Evolutionary conservation across 1,140 invertebrate genomes (phyloP), one percentile per base, ranked within the genome.

Genomic region (Bicyclus anynana): DNA sequence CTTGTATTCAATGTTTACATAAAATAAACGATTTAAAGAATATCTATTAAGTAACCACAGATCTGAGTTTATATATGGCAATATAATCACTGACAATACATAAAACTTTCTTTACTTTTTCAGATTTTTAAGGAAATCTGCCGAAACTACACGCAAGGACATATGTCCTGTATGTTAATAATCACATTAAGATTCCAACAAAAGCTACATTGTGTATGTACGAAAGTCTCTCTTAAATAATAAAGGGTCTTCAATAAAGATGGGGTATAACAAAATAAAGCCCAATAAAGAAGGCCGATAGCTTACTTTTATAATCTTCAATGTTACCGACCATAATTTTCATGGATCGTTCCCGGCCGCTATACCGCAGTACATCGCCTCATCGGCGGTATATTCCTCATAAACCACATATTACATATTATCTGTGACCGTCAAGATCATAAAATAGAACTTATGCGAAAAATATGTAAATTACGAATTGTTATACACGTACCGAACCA

Each of bases 391-490:
- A 68, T 69, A 72, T 61, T 69, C 62, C 65, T 61, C 67, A 57
- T 69, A 73, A 73, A 71, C 61, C 69, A 65, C 62, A 67, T 67
- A 74, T 69, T 67, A 59, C 50, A 44, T 44, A 47, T 51, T 61
- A 61, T 52, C 47, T 55, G 59, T 55, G 59, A 61, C 59, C 59
- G 53, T 33, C 52, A 51, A n/a, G 59, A 55, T 61, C 59, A 65
- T 70, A 72, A 74, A 74, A 66, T 55, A 48, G 61, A 65, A 72
- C 53, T 70, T 70, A 68, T 65, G 60, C 33, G 47, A 64, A 69
- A 62, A 72, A 72, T 69, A 74, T 74, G 72, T 65, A 64, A 61
- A 64, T 63, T 46, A 44, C 21, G 33, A 53, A 53, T 59, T 55
- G 42, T 56, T 60, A 33, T n/a, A n/a, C n/a, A n/a, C n/a, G n/a